phyloP scores from a whole-genome alignment of 2,113 vertebrate species.

The Hypocryptadius cinnamomeus region DNA sequence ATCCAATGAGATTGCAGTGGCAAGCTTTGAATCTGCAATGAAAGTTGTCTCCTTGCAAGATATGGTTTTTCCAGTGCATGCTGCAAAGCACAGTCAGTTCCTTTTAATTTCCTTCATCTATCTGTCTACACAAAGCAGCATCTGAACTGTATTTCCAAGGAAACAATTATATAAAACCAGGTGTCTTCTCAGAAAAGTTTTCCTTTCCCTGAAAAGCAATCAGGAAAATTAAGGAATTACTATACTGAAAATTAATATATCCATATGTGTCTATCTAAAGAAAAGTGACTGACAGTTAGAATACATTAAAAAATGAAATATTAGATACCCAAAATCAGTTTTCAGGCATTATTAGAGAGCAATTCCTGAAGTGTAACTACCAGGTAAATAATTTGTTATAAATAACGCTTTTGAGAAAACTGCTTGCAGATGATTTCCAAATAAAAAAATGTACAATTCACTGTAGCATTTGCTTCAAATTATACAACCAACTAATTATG shows the following conservation, averaged over 20 bases:
- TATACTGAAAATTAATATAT: background rate
- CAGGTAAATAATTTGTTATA: background rate
- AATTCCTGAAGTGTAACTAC: background rate
- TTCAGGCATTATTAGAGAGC: background rate
- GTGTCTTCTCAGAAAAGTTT: background rate
- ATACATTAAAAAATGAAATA: background rate
- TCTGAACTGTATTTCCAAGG: background rate
- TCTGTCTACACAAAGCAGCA: background rate
- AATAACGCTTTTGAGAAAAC: background rate
- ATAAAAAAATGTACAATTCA: background rate
- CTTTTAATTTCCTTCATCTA: background rate
- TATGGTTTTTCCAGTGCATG: background rate
- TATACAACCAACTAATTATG: slow-evolving; percentile 19
- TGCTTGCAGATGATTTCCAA: background rate
- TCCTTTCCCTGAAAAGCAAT: background rate
- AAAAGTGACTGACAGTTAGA: background rate
- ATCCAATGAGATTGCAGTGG: background rate
- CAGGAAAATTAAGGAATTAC: background rate
- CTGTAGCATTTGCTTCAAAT: slow-evolving; percentile 1
- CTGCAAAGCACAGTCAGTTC: background rate
- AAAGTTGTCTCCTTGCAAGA: background rate
- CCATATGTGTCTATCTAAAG: background rate
- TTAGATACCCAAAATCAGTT: background rate
- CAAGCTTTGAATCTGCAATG: background rate
- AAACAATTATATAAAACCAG: background rate